Evolutionary conservation across 37 sponge, comb jelly and placozoan genomes (phyloP), one percentile per base, ranked within the genome.

Genomic region (Crambe crambe): DNA sequence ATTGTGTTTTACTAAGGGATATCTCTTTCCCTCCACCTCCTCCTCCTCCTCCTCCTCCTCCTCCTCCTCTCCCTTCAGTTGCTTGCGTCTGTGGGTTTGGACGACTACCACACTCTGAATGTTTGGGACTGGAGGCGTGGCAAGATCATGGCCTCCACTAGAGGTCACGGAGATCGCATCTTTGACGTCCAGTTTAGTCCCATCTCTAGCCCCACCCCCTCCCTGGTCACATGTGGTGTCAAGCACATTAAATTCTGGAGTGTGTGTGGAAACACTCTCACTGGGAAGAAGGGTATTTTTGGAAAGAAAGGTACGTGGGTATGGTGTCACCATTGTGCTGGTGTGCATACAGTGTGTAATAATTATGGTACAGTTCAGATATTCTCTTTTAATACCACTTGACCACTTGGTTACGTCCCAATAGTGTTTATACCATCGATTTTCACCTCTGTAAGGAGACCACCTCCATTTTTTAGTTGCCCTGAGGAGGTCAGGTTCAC

Each of bases 211-310:
- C 27, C 23, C 42, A 42, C 73, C 2, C 30, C 80, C 26, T 20
- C 21, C 21, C 65, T 96, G 37, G 91, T 96, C n/a, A 87, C 91
- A 0, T 97, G 96, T 79, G 98, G 98, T 31, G 95, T 97, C 23
- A 95, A 93, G 35, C 96, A 97, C 73, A 90, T 97, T 40, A 97
- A 95, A 79, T 97, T 97, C 76, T 97, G 98, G 98, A 91, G 81
- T 18, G 77, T 90, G 35, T 89, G 89, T 75, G 98, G 98, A 0
- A 97, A 97, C 75, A 63, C 91, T 9, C 91, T 97, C 41, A 63
- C 83, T 64, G 77, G 80, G 37, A 92, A 92, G 83, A 87, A 88
- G 37, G 98, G 98, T 9, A 60, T 95, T 23, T 90, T 95, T 73
- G 95, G 95, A 29, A 97, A 88, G 75, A 81, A 72, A 36, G 90